phyloP scores from a whole-genome alignment of 1,140 invertebrate species.

The Cyclargus thomasi region DNA sequence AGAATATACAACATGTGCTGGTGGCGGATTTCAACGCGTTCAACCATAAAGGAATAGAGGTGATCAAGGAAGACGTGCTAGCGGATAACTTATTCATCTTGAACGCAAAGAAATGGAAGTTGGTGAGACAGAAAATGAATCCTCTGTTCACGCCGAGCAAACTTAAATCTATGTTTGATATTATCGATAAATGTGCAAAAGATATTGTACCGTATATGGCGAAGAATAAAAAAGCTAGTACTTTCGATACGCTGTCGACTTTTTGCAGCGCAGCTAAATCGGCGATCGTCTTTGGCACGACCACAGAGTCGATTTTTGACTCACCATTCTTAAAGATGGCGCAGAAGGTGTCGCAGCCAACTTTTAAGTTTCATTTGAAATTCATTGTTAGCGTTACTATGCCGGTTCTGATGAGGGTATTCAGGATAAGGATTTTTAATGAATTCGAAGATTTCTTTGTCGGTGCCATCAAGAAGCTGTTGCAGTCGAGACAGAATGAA shows the following conservation, averaged over 20 bases:
- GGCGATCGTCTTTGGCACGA: constrained; percentile 39
- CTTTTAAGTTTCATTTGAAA: not conserved
- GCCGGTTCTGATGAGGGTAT: constrained; percentile 22
- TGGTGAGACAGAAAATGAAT: constrained; percentile 58
- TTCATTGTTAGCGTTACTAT: constrained; percentile 21
- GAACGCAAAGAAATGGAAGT: constrained; percentile 60
- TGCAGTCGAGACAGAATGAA: constrained; percentile 29
- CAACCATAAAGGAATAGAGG: constrained; percentile 58
- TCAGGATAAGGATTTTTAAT: constrained; percentile 36
- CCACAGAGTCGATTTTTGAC: constrained; percentile 35
- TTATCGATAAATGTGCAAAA: constrained; percentile 45
- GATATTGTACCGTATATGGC: constrained; percentile 40
- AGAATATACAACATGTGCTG: constrained; percentile 58
- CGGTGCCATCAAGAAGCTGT: constrained; percentile 34
- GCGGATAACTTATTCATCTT: constrained; percentile 73
- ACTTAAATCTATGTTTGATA: constrained; percentile 67
- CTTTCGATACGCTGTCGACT: constrained; percentile 26
- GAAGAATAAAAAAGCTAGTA: constrained; percentile 28
- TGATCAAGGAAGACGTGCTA: constrained; percentile 73
- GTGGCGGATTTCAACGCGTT: constrained; percentile 71
- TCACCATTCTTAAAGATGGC: constrained; percentile 41
- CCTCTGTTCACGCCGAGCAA: constrained; percentile 66
- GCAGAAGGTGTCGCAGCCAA: constrained; percentile 18
- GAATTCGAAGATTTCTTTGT: constrained; percentile 39
- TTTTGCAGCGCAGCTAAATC: constrained; percentile 36